These are phyloP conservation scores for Phocides pigmalion DNA, from an alignment of 1,140 invertebrate species.

Conservation along the genomic window DNA sequence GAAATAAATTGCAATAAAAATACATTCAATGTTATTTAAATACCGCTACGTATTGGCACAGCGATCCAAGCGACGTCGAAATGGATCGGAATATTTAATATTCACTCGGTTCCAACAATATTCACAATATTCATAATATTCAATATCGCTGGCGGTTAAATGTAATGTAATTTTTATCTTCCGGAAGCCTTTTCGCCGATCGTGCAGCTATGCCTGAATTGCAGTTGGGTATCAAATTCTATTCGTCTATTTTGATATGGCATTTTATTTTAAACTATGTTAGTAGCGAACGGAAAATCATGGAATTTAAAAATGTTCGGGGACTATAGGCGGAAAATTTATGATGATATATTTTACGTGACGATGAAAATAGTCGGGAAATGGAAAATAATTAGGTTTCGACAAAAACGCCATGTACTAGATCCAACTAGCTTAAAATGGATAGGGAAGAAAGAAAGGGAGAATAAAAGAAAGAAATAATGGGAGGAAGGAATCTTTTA, in stretches of 20 bases:
- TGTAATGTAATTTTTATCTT: slow-evolving; percentile 27
- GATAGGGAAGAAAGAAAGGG: too few relatives aligned
- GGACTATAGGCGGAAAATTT: too few relatives aligned
- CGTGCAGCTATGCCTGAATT: slow-evolving; percentile 13
- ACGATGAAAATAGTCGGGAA: too few relatives aligned
- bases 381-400: too few relatives aligned
- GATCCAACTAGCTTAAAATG: too few relatives aligned
- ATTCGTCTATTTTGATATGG: slow-evolving; percentile 1
- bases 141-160: slow-evolving; percentile 22
- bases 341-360: too few relatives aligned
- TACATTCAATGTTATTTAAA: not conserved
- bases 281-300: too few relatives aligned
- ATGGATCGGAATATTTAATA: slow-evolving; percentile 21
- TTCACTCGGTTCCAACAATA: slow-evolving; percentile 23
- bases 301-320: too few relatives aligned
- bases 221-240: slow-evolving; percentile 17
- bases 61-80: slow-evolving; percentile 8
- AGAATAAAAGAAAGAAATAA: too few relatives aligned
- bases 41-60: slow-evolving; percentile 2
- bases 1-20: not conserved
- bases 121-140: slow-evolving; percentile 28
- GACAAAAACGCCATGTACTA: too few relatives aligned
- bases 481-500: too few relatives aligned
- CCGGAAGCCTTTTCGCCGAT: slow-evolving; percentile 14
- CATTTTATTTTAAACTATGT: not conserved